Evolutionary conservation across 1,140 invertebrate genomes (phyloP).

Genomic region (Trichonephila inaurata): DNA sequence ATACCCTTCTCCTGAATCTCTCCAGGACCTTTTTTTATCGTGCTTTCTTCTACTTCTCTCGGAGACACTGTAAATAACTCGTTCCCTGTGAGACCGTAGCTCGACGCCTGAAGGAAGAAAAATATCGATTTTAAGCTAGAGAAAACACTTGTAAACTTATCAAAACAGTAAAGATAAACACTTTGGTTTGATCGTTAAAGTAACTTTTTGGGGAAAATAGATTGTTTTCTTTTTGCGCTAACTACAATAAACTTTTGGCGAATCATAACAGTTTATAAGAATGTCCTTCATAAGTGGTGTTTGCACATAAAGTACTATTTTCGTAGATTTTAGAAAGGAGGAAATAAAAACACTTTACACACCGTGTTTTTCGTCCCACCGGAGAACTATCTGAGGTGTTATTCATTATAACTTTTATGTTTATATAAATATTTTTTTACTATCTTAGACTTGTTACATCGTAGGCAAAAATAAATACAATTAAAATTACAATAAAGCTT

Average conservation of each 20-base stretch:
- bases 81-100: conserved; percentile 57
- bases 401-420: too few relatives aligned
- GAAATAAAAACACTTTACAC: background rate
- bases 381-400: too few relatives aligned
- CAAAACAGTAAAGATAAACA: conserved; percentile 69
- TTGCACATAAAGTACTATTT: background rate
- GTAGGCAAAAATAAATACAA: too few relatives aligned
- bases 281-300: background rate
- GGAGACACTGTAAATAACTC: conserved; percentile 72
- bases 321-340: background rate
- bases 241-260: conserved; percentile 20
- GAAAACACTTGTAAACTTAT: conserved; percentile 64
- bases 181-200: conserved; percentile 49
- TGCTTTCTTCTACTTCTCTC: conserved; percentile 58
- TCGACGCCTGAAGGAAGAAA: conserved; percentile 60
- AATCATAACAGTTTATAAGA: conserved; percentile 38
- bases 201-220: conserved; percentile 48
- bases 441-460: too few relatives aligned
- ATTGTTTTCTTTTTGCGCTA: conserved; percentile 24
- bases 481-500: too few relatives aligned
- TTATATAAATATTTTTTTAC: too few relatives aligned
- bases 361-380: too few relatives aligned
- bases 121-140: conserved; percentile 63
- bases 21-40: conserved; percentile 68
- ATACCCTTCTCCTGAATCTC: conserved; percentile 65